Conservation (phyloP, 2,888 invertebrate species). For the Tetanocera ferruginea region DNA sequence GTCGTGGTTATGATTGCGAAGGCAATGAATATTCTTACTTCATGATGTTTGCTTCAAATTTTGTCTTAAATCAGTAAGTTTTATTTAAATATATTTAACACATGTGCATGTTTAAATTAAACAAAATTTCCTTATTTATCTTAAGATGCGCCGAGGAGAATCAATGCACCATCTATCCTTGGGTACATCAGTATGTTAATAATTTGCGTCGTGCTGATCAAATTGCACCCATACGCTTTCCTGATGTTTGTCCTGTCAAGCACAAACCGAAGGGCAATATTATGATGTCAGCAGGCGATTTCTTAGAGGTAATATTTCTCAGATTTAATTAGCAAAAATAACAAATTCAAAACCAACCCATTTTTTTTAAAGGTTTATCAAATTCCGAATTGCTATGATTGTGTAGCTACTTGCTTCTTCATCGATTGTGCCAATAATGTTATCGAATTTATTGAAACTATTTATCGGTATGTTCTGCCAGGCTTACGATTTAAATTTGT, state of each 20-base stretch:
- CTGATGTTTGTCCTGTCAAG: constrained; percentile 86
- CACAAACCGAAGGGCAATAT: constrained; percentile 76
- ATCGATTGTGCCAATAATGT: constrained; percentile 98
- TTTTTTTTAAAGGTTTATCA: constrained; percentile 58
- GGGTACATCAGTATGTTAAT: constrained; percentile 96
- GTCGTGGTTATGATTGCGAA: constrained; percentile 90
- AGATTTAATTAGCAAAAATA: not conserved
- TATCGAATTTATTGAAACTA: constrained; percentile 93
- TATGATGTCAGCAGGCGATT: constrained; percentile 98
- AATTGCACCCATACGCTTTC: constrained; percentile 82
- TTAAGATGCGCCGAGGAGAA: constrained; percentile 73
- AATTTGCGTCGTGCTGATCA: constrained; percentile 87
- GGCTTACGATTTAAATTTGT: not conserved
- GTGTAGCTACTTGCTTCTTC: constrained; percentile 97
- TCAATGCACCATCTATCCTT: constrained; percentile 88
- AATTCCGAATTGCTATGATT: constrained; percentile 75
- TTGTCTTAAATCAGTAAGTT: constrained; percentile 86
- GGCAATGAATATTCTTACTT: constrained; percentile 98
- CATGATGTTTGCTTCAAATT: constrained; percentile 97
- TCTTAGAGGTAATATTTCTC: constrained; percentile 81
- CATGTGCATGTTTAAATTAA: not conserved
- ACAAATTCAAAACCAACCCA: not conserved
- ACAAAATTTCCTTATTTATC: not conserved
- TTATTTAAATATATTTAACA: not conserved
- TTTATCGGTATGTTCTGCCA: constrained; percentile 74